These are phyloP conservation scores for Myopa testacea DNA, from an alignment of 2,888 invertebrate genomes.

Conservation along the genomic window DNA sequence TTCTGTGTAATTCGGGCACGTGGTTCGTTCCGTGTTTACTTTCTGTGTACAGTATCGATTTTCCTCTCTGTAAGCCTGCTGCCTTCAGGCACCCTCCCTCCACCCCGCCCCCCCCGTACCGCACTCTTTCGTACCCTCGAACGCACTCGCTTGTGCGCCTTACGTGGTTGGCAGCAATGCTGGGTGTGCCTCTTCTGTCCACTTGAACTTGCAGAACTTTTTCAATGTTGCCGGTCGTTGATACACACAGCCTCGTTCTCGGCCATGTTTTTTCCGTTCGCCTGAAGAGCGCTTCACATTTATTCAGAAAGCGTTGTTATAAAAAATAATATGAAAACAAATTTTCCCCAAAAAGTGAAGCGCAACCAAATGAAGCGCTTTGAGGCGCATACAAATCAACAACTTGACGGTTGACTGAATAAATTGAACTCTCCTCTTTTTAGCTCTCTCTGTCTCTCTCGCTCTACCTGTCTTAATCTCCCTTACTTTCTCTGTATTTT, in stretches of 20 bases:
- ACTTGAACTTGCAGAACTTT: slow-evolving; percentile 42
- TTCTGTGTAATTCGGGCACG: neutral
- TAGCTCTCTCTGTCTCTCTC: too few species aligned
- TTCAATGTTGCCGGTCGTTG: slow-evolving; percentile 34
- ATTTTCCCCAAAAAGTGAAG: slow-evolving; percentile 27
- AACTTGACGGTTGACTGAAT: slow-evolving; percentile 19
- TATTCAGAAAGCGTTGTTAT: slow-evolving; percentile 43
- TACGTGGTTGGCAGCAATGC: slow-evolving; percentile 11
- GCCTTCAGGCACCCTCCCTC: neutral
- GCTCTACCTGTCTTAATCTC: too few species aligned
- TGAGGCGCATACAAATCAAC: slow-evolving; percentile 5
- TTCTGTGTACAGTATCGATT: slow-evolving; percentile 23
- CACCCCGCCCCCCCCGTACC: neutral
- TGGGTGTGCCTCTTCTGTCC: slow-evolving; percentile 12
- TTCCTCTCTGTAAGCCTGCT: neutral
- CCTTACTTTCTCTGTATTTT: too few species aligned
- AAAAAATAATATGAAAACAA: slow-evolving; percentile 35
- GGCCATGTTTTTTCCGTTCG: slow-evolving; percentile 17
- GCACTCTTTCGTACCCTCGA: neutral
- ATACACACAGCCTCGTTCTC: neutral
- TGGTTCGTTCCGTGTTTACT: slow-evolving; percentile 3
- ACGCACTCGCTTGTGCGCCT: slow-evolving; percentile 12
- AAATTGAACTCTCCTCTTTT: slow-evolving; percentile 32
- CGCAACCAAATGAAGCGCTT: slow-evolving; percentile 17
- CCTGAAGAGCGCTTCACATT: slow-evolving; percentile 43